Evolutionary conservation across 1,140 invertebrate genomes (phyloP), one percentile per base, ranked within the genome.

Genomic region (Meteorus sp.): DNA sequence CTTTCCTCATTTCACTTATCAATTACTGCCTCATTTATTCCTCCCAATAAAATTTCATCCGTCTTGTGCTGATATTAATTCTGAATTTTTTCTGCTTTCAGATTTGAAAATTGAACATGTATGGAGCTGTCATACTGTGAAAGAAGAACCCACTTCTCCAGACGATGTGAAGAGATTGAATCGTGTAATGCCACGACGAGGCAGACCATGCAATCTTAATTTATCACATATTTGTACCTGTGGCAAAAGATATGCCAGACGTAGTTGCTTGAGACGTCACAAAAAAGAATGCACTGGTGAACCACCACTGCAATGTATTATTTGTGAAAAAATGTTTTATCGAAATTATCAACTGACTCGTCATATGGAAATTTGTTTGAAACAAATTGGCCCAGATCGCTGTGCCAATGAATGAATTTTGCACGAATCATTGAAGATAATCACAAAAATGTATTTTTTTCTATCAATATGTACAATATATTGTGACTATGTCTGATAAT

Each of bases 301-400:
- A 13, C 60, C 60, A 5, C 43, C 25, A 8, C 44, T 44, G 3
- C n/a, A 47, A 15, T 64, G 63, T n/a, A 7, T 39, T 2, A 31
- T 59, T n/a, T 64, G 63, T 11, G 22, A 35, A 0, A 39, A 33
- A 41, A 56, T 19, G 39, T 63, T 63, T 35, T 60, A 48, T 20
- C 48, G 59, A 13, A 63, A 57, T 48, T 48, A 33, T 41, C 52
- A 45, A 20, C 48, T 35, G 11, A 56, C 8, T 19, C 2, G 0
- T 27, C 29, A 33, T 39, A 61, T 31, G 37, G 11, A 55, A 9
- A 23, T 44, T 23, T n/a, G 44, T 25, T 17, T 48, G 25, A 27
- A 23, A 6, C 20, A 20, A 25, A n/a, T 48, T 33, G 33, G n/a
- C n/a, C n/a, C n/a, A n/a, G n/a, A n/a, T n/a, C n/a, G n/a, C n/a